Evolutionary conservation across 2,113 vertebrate species (phyloP).

Genomic region (Empidonax traillii): DNA sequence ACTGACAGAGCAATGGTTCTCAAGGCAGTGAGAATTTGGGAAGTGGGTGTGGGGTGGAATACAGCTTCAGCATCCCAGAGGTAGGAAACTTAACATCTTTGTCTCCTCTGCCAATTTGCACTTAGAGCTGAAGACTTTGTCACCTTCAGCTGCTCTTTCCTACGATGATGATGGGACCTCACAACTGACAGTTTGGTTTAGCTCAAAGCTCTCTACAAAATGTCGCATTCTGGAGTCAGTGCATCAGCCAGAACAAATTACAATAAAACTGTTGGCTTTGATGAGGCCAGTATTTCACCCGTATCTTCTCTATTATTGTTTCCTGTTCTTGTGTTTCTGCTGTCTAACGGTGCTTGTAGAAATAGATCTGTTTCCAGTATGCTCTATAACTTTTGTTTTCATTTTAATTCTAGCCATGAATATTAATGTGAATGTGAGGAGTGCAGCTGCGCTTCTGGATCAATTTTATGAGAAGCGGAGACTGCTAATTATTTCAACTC

Average conservation of each 20-base stretch:
- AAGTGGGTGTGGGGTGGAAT: neutral
- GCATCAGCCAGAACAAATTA: neutral
- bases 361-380: neutral
- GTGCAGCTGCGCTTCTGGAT: constrained; percentile 90
- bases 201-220: neutral
- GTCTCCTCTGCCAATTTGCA: neutral
- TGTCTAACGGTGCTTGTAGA: neutral
- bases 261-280: neutral
- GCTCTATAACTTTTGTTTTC: neutral
- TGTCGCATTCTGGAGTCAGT: neutral
- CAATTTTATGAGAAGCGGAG: constrained; percentile 98
- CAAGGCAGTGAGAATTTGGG: neutral
- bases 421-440: constrained; percentile 90
- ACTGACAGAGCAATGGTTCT: neutral
- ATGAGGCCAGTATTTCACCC: neutral
- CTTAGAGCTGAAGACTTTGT: neutral
- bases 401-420: constrained; percentile 87
- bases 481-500: constrained; percentile 91
- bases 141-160: neutral
- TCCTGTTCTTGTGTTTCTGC: neutral
- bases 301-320: neutral
- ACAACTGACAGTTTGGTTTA: neutral
- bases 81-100: neutral
- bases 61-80: neutral
- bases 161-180: neutral